Conservation (phyloP, 2,888 invertebrate species). For the Dasypogon diadema region DNA sequence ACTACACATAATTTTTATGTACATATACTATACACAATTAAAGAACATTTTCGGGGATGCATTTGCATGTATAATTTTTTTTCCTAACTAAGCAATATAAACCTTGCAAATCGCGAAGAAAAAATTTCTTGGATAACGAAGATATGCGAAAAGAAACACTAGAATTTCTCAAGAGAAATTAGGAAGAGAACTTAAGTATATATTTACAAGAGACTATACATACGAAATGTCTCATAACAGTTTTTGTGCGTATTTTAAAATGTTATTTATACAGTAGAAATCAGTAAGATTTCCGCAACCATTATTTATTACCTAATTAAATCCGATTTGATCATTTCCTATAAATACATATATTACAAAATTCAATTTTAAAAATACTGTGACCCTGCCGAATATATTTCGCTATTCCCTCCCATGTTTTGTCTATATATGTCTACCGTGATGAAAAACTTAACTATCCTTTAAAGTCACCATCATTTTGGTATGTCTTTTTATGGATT, state of each 20-base stretch:
- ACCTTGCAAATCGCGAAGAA: too few relatives aligned
- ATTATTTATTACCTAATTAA: constrained; percentile 34
- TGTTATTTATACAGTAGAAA: constrained; percentile 33
- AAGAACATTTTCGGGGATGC: too few relatives aligned
- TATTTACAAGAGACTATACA: constrained; percentile 18
- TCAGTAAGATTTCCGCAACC: constrained; percentile 18
- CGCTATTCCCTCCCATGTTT: constrained; percentile 13
- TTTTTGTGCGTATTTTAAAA: constrained; percentile 47
- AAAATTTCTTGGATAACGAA: too few relatives aligned
- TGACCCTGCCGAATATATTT: constrained; percentile 4
- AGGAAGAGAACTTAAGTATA: constrained; percentile 23
- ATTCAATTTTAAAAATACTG: neutral
- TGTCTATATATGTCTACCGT: neutral
- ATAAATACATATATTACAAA: constrained; percentile 41
- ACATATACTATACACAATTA: too few relatives aligned
- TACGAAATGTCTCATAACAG: constrained; percentile 49
- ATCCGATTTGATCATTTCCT: constrained; percentile 41
- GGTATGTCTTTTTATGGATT: neutral
- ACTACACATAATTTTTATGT: neutral
- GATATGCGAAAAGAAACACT: too few relatives aligned
- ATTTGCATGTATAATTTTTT: neutral
- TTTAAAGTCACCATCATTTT: neutral
- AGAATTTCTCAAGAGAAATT: constrained; percentile 20
- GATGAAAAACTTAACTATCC: constrained; percentile 21
- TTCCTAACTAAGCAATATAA: neutral